Evolutionary conservation across 2,113 vertebrate genomes (phyloP).

Genomic region (Seriola rivoliana): DNA sequence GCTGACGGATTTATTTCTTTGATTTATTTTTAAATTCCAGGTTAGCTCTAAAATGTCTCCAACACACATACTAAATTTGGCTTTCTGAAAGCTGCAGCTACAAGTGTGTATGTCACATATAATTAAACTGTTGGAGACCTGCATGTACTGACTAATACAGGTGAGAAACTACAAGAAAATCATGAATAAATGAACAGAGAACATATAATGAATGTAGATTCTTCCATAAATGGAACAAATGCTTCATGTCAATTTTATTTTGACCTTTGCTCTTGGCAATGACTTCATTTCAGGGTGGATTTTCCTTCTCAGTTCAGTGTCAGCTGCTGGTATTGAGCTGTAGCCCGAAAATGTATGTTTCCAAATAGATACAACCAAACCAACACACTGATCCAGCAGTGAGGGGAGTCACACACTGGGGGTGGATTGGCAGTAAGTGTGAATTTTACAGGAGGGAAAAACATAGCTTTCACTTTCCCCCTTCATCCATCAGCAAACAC

Average conservation of each 20-base stretch:
- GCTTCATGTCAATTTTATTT: not conserved
- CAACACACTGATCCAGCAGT: slow-evolving; percentile 25
- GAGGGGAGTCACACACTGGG: slow-evolving; percentile 8
- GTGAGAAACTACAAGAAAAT: not conserved
- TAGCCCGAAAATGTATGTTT: slow-evolving; percentile 15
- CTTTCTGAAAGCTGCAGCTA: not conserved
- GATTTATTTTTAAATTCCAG: not conserved
- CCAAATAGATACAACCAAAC: slow-evolving; percentile 8
- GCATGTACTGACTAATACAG: not conserved
- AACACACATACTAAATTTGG: not conserved
- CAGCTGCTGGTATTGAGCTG: not conserved
- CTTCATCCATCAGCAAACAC: slow-evolving; percentile 24
- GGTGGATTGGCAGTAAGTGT: slow-evolving; percentile 2
- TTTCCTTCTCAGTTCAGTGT: not conserved
- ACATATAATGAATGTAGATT: not conserved
- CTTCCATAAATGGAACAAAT: not conserved
- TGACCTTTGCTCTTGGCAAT: slow-evolving; percentile 22
- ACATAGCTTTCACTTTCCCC: slow-evolving; percentile 21
- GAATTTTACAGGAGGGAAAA: slow-evolving; percentile 36
- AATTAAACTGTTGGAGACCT: not conserved
- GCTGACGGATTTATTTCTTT: not conserved
- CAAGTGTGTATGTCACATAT: not conserved
- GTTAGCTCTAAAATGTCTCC: not conserved
- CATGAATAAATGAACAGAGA: too few relatives aligned
- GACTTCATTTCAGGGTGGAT: slow-evolving; percentile 9